Conservation (phyloP, 30 jellyfish, hydroid and myxozoan species). For the Cassiopea xamachana region DNA sequence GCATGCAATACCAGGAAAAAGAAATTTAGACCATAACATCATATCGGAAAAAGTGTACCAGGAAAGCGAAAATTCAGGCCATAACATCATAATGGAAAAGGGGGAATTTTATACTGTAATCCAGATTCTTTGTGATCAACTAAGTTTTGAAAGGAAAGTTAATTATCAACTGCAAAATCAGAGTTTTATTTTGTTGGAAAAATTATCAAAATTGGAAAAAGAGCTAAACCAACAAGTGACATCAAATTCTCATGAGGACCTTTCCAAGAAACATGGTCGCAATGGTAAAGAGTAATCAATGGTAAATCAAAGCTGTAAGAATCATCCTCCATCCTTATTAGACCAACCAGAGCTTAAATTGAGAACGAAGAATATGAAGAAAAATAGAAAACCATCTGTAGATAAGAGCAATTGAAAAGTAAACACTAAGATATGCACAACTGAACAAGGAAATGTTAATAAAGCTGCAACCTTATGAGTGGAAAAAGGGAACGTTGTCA, state of each 20-base stretch:
- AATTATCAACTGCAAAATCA: conserved; percentile 8
- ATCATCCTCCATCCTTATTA: too few species aligned
- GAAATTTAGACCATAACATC: neutral
- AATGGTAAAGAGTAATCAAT: neutral
- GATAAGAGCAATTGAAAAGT: too few species aligned
- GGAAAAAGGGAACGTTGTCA: too few species aligned
- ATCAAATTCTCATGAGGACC: neutral
- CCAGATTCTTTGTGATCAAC: neutral
- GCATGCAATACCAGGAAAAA: neutral
- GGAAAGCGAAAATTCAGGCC: neutral
- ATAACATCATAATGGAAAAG: neutral
- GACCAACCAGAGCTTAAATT: too few species aligned
- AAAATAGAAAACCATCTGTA: too few species aligned
- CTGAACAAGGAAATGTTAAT: too few species aligned
- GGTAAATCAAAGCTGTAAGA: neutral
- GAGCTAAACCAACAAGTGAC: neutral
- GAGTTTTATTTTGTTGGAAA: neutral
- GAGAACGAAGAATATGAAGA: too few species aligned
- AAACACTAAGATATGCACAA: too few species aligned
- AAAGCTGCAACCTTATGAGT: too few species aligned
- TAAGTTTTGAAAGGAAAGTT: neutral
- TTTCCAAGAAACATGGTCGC: neutral
- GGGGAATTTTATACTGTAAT: neutral
- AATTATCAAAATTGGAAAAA: neutral
- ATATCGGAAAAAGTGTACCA: neutral